phyloP scores from a whole-genome alignment of 2,888 invertebrate species.

The Gastracanthus pulcherrimus region DNA sequence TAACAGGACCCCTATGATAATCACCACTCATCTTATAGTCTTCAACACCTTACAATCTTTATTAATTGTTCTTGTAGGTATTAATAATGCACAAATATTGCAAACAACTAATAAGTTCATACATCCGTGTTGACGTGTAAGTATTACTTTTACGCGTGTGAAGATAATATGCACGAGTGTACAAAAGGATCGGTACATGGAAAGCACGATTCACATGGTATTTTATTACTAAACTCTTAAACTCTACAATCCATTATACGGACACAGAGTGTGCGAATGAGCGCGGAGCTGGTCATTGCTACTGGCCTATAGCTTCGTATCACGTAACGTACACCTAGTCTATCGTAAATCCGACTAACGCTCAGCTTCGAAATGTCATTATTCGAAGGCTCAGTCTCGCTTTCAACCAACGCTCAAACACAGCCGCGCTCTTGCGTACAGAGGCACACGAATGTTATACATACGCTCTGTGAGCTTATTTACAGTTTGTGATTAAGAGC shows the following conservation, averaged over 20 bases:
- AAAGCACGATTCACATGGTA: no score
- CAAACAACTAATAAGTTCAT: background rate
- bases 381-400: conserved; percentile 33
- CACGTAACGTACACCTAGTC: conserved; percentile 10
- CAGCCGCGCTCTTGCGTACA: background rate
- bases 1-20: background rate
- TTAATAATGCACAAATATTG: no score
- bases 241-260: conserved; percentile 19
- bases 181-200: no score
- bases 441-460: background rate
- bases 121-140: background rate
- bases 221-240: conserved; percentile 18
- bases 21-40: no score
- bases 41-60: background rate
- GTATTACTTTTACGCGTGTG: background rate
- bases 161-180: no score
- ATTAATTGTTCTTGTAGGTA: background rate
- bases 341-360: conserved; percentile 42
- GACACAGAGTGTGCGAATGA: background rate
- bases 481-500: background rate
- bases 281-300: background rate
- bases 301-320: conserved; percentile 10
- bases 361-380: conserved; percentile 37
- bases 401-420: background rate
- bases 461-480: background rate